Evolutionary conservation across 1,140 invertebrate genomes (phyloP), one percentile per base, ranked within the genome.

Genomic region (Drusus annulatus): DNA sequence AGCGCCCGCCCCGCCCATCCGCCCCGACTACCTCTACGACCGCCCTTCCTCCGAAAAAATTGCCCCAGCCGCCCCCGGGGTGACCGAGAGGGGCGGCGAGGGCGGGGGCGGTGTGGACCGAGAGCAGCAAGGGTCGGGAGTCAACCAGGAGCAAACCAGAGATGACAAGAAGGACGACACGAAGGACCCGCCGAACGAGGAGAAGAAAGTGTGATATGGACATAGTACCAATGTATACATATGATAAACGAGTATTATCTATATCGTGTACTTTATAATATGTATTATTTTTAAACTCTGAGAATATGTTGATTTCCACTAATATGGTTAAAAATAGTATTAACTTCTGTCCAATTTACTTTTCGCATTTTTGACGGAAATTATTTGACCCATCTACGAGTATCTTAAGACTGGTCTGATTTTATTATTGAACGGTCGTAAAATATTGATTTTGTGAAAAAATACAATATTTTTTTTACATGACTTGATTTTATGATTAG

Each of bases 21-120:
- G 17, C 16, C 73, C 60, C 15, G 76, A 80, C 76, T 83, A 83
- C 76, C 79, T 83, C 25, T 83, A 83, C 79, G 81, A 83, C 7
- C 79, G 81, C 23, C 71, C 81, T 2, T 77, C 78, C n/a, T 58
- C 73, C 17, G 73, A 58, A 8, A 56, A 28, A 15, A 31, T 28
- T 13, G 58, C 73, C 23, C 52, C 69, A 15, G 52, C 28, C 21
- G 52, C 45, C 19, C 69, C 7, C 17, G 21, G 69, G 6, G 21
- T 21, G 17, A 23, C 21, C 36, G 19, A 21, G 7, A 17, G 17
- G 69, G 16, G 23, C 6, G 25, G 23, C 19, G 25, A 17, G n/a
- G n/a, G 54, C 54, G 54, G 10, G n/a, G 19, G 54, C n/a, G 54
- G 54, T n/a, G 16, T 17, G 54, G 54, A 56, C 54, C 4, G 54